Percentiles rank a stretch among this genome's conserved stretches.
These are phyloP conservation scores for Aquatica leii DNA, from an alignment of 2,888 invertebrate genomes.

Conservation along the genomic window DNA sequence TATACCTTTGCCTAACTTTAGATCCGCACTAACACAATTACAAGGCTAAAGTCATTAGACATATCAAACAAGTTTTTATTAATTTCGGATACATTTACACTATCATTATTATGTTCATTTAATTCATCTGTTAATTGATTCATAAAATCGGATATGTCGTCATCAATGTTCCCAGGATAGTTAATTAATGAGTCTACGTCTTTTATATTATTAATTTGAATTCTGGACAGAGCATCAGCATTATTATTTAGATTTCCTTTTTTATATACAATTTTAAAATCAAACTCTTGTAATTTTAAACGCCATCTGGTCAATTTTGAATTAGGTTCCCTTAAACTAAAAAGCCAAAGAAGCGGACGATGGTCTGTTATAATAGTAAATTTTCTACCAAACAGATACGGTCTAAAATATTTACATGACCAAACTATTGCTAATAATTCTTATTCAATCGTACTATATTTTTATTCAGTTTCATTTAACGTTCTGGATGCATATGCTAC, in stretches of 20 bases:
- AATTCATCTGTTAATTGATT: background rate
- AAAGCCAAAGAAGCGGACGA: background rate
- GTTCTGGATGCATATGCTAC: constrained; percentile 4
- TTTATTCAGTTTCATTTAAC: too few species aligned
- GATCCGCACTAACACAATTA: background rate
- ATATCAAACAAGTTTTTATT: too few species aligned
- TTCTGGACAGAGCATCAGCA: background rate
- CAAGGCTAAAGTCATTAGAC: too few species aligned
- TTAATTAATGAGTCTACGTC: background rate
- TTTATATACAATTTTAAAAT: constrained; percentile 7
- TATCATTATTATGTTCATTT: too few species aligned
- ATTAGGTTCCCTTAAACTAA: background rate
- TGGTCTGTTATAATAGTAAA: constrained; percentile 1
- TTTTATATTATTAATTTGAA: constrained; percentile 3
- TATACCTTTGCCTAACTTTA: background rate
- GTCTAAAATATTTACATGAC: constrained; percentile 3
- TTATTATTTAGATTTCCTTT: constrained; percentile 1
- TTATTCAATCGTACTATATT: background rate
- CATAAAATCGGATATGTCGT: background rate
- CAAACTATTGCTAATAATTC: background rate
- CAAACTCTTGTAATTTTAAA: background rate
- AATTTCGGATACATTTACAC: too few species aligned
- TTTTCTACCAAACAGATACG: background rate
- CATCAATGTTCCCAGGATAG: background rate
- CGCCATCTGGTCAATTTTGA: background rate